Evolutionary conservation across 1,140 invertebrate species (phyloP).

Genomic region (Nasonia giraulti): DNA sequence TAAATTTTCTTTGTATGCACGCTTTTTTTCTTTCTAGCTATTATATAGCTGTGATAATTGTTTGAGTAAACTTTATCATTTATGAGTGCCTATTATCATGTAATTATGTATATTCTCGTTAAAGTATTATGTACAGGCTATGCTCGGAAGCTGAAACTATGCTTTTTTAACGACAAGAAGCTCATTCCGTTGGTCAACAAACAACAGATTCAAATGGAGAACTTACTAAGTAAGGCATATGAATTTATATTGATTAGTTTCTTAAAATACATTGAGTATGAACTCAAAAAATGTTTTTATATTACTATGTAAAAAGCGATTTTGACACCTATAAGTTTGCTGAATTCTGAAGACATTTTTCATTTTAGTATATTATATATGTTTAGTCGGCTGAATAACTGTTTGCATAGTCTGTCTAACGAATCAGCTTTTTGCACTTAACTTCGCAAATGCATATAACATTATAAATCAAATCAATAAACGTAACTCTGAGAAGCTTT

Average conservation of each 20-base stretch:
- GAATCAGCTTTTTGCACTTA: not conserved
- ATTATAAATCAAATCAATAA: not conserved
- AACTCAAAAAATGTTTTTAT: slow-evolving; percentile 19
- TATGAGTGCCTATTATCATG: slow-evolving; percentile 61
- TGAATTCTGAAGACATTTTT: slow-evolving; percentile 33
- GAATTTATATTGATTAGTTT: slow-evolving; percentile 47
- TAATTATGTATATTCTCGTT: slow-evolving; percentile 64
- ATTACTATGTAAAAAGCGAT: slow-evolving; percentile 14
- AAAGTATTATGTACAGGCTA: slow-evolving; percentile 69
- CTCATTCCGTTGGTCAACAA: slow-evolving; percentile 53
- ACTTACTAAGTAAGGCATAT: slow-evolving; percentile 49
- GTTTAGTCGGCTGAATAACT: not conserved
- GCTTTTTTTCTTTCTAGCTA: slow-evolving; percentile 60
- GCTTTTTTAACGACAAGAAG: slow-evolving; percentile 56
- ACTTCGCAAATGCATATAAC: not conserved
- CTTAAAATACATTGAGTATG: slow-evolving; percentile 16
- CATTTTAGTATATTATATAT: slow-evolving; percentile 1
- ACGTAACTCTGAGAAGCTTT: not conserved
- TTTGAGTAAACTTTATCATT: slow-evolving; percentile 63
- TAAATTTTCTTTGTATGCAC: slow-evolving; percentile 69
- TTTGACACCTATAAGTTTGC: not conserved
- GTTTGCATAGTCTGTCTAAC: slow-evolving; percentile 15
- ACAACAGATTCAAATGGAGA: slow-evolving; percentile 50
- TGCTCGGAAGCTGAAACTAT: slow-evolving; percentile 63
- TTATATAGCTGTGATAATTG: slow-evolving; percentile 69